Percentiles rank a stretch among this genome's conserved stretches.
These are phyloP conservation scores for Typhlichthys eigenmanni DNA, from an alignment of 2,797 vertebrate species.

Conservation along the genomic window DNA sequence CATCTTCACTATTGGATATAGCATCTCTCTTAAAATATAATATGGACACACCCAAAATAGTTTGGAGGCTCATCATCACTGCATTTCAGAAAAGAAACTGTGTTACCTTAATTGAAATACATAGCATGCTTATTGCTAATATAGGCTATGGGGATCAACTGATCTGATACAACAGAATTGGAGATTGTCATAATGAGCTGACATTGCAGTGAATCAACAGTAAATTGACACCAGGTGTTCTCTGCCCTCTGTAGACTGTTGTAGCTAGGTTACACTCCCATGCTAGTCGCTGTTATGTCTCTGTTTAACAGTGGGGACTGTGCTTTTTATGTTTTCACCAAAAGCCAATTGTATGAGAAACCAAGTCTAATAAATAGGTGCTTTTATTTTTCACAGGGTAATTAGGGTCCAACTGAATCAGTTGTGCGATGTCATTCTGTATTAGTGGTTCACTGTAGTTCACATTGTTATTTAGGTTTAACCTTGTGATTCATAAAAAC, in stretches of 20 bases:
- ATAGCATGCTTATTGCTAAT: no score
- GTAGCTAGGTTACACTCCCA: neutral
- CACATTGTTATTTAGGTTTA: no score
- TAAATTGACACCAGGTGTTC: neutral
- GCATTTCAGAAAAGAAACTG: no score
- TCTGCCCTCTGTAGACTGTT: neutral
- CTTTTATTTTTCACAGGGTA: neutral
- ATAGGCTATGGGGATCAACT: no score
- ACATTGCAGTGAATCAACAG: neutral
- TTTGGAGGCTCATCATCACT: no score
- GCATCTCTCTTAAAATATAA: no score
- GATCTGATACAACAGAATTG: no score
- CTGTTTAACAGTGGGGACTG: neutral
- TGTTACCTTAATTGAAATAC: no score
- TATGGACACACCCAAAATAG: no score
- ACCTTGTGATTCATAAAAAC: conserved; percentile 1
- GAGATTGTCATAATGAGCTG: no score
- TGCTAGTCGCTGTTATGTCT: neutral
- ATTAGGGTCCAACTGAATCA: neutral
- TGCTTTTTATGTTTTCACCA: neutral
- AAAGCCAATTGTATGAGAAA: neutral
- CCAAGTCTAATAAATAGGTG: neutral
- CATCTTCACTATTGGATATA: neutral
- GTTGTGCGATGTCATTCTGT: neutral
- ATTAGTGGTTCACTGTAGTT: neutral